A percentile compares a stretch with the other conserved stretches of the same genome.
phyloP scores from a whole-genome alignment of 2,113 vertebrate species.

The Eulacestoma nigropectus region DNA sequence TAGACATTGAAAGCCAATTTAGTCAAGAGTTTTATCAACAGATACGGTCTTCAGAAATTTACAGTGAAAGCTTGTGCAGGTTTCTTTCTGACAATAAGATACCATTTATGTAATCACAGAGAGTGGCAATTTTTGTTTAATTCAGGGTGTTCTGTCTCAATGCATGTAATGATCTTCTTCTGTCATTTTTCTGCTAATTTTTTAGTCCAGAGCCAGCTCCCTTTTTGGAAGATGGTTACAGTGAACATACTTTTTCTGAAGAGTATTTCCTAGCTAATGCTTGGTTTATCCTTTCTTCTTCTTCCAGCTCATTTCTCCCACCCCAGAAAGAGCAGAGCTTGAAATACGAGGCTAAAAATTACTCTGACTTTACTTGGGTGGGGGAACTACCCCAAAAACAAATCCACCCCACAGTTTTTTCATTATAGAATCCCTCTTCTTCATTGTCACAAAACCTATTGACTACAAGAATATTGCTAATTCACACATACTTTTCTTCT shows the following conservation, averaged over 20 bases:
- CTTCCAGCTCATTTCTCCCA: background rate
- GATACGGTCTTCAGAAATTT: background rate
- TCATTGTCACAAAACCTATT: background rate
- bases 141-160: background rate
- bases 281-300: background rate
- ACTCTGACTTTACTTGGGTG: background rate
- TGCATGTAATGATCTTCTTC: background rate
- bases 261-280: background rate
- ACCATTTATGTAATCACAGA: background rate
- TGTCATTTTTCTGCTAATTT: background rate
- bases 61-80: background rate
- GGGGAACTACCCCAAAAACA: background rate
- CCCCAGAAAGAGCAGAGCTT: background rate
- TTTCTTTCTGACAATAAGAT: background rate
- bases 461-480: background rate
- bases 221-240: background rate
- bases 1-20: background rate
- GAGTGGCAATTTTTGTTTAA: background rate
- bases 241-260: background rate
- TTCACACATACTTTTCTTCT: conserved; percentile 3
- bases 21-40: background rate
- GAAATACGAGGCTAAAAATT: background rate
- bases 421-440: background rate
- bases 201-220: background rate
- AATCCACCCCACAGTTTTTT: background rate